Evolutionary conservation across 2,888 invertebrate species (phyloP), one percentile per base, ranked within the genome.

Genomic region (Diogma glabrata): DNA sequence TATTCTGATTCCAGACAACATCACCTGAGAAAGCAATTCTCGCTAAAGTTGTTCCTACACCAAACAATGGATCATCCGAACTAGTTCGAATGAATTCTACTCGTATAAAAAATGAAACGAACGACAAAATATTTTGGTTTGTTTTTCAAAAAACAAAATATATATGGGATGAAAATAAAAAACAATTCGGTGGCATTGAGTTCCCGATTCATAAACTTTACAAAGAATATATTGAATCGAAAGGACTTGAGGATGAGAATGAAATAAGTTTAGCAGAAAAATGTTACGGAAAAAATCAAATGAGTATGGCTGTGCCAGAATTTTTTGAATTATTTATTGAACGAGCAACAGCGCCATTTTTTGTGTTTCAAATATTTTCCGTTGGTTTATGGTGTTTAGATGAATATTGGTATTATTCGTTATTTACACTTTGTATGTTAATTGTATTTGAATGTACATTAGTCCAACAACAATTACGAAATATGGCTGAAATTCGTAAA

Each of bases 331-430:
- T 99, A 16, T 99, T 99, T 66, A 87, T 86, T 61, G 99, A 99
- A 72, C 76, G 99, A 60, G 99, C 99, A 1, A 96, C 97, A 0
- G 97, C 99, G 0, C 99, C 99, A 2, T 99, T 99, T 72, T 99
- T 99, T 71, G 96, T 99, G 5, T 99, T 99, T 70, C 99, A 99
- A 85, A 92, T 99, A 52, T 97, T 99, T 67, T 99, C 97, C 64
- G 97, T 99, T 45, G 90, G 87, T 10, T 74, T 99, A 3, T 99
- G 99, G 99, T 99, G 99, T 72, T 75, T 99, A 58, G 99, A 99
- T 66, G 95, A 95, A 66, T 97, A 95, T 70, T 95, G 95, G 95
- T 90, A 95, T 67, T 97, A 96, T 69, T 94, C 93, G 50, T 79
- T 97, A 53, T 96, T 97, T 67, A 97, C 97, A 0, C 78, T 97